Percentiles rank a stretch among this genome's conserved stretches.
phyloP scores from a whole-genome alignment of 2,888 invertebrate genomes.

The Tetheella fluctuosa region DNA sequence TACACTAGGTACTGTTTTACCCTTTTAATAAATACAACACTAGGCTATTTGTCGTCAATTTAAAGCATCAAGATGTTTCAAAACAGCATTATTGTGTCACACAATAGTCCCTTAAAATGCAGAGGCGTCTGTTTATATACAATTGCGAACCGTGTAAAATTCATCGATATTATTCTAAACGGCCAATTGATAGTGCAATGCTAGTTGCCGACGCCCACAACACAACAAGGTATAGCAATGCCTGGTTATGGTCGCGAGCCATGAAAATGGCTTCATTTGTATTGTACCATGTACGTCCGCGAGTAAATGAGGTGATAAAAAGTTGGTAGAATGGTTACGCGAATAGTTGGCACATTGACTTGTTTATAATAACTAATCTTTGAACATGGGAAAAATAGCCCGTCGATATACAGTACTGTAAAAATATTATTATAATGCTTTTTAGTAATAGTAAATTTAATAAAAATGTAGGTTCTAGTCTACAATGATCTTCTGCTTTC shows the following conservation, averaged over 20 bases:
- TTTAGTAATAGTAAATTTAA: too few relatives aligned
- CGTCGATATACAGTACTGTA: neutral
- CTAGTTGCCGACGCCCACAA: constrained; percentile 38
- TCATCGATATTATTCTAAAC: constrained; percentile 39
- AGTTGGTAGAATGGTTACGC: neutral
- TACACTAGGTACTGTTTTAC: too few relatives aligned
- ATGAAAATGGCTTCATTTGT: constrained; percentile 32
- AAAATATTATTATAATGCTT: too few relatives aligned
- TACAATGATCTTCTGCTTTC: too few relatives aligned
- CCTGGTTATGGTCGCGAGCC: constrained; percentile 16
- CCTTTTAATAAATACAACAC: too few relatives aligned
- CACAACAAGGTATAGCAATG: constrained; percentile 29
- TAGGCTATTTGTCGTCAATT: neutral
- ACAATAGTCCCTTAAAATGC: constrained; percentile 4
- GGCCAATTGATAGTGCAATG: constrained; percentile 35
- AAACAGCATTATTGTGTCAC: neutral
- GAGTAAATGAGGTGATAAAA: constrained; percentile 8
- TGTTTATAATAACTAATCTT: neutral
- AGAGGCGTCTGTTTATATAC: constrained; percentile 1
- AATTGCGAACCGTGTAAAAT: constrained; percentile 28
- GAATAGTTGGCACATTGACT: neutral
- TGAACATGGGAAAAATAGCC: neutral
- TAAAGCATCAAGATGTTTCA: neutral
- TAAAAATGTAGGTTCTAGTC: too few relatives aligned
- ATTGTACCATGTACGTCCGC: neutral